A percentile compares a stretch with the other conserved stretches of the same genome.
phyloP scores from a whole-genome alignment of 2,888 invertebrate genomes.

The Drosophila rellima region DNA sequence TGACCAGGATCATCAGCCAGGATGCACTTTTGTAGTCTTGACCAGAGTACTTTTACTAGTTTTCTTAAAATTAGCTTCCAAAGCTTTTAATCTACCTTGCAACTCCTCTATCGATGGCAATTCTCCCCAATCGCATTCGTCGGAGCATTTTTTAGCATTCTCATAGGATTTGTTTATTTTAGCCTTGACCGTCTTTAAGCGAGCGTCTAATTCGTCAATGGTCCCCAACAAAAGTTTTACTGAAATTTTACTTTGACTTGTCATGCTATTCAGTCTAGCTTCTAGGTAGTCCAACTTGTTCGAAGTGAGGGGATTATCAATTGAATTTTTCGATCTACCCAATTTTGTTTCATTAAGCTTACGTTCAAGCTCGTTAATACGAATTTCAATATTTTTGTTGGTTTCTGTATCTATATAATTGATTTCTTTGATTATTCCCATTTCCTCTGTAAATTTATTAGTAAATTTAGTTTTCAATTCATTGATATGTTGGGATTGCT shows the following conservation, averaged over 20 bases:
- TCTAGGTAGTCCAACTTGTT: constrained; percentile 17
- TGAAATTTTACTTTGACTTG: neutral
- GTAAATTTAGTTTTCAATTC: neutral
- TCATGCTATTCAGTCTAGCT: neutral
- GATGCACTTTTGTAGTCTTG: neutral
- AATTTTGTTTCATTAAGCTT: neutral
- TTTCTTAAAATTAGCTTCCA: constrained; percentile 7
- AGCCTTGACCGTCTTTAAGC: constrained; percentile 1
- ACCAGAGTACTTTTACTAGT: neutral
- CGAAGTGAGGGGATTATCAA: neutral
- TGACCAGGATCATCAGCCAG: neutral
- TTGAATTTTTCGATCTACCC: neutral
- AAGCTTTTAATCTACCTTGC: neutral
- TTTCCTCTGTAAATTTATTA: neutral
- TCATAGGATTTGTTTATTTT: neutral
- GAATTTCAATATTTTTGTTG: neutral
- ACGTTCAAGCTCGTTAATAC: constrained; percentile 3
- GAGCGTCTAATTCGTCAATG: constrained; percentile 8
- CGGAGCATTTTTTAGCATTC: constrained; percentile 11
- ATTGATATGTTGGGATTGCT: neutral
- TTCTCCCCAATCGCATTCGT: constrained; percentile 22
- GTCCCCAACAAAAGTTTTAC: neutral
- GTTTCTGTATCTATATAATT: neutral
- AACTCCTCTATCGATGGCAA: constrained; percentile 16
- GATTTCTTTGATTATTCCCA: neutral